Base-by-base conservation (phyloP, 2,113 vertebrate species). In the Menura novaehollandiae region DNA sequence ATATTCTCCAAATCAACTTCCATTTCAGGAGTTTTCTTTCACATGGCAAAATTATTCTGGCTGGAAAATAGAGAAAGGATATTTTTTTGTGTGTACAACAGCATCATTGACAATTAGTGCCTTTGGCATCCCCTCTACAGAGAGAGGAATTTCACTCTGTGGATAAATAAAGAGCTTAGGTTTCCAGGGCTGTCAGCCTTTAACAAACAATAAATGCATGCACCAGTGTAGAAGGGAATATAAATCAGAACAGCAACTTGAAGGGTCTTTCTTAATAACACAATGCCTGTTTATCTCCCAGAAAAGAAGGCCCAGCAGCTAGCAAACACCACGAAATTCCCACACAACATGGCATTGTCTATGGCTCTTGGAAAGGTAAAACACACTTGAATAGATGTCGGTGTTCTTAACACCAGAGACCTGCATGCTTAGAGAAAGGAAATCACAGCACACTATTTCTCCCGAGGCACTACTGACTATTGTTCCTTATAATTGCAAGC, bases 171-270 rank as follows among this genome's bases (percentile, higher is more conserved):
- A 89, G 75, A 88, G 62, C 63, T 75, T 51, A 43, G 77, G 71
- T 88, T 89, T 91, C 81, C 60, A 82, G 88, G 78, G 76, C 77
- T 74, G 52, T 46, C 77, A 67, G 88, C 46, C 77, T 90, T 85
- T 87, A 91, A 49, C 87, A 90, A 88, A 88, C 33, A 88, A 76
- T 89, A 75, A 92, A 84, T 43, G 39, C 67, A 74, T 32, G 28
- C 82, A 80, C 35, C 19, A 22, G 35, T 17, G 47, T 80, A 82
- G 85, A 95, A 88, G 53, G 78, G 84, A 85, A 91, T 51, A 91
- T 74, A 94, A 95, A 97, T 93, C 63, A 86, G 44, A 92, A 79
- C 49, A 79, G 24, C 39, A 88, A 62, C 89, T 56, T 56, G 78
- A 95, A 88, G 53, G 53, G 16, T 59, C 51, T 84, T 94, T 95